Evolutionary conservation across 1,140 invertebrate species (phyloP).

Genomic region (Bombus huntii): DNA sequence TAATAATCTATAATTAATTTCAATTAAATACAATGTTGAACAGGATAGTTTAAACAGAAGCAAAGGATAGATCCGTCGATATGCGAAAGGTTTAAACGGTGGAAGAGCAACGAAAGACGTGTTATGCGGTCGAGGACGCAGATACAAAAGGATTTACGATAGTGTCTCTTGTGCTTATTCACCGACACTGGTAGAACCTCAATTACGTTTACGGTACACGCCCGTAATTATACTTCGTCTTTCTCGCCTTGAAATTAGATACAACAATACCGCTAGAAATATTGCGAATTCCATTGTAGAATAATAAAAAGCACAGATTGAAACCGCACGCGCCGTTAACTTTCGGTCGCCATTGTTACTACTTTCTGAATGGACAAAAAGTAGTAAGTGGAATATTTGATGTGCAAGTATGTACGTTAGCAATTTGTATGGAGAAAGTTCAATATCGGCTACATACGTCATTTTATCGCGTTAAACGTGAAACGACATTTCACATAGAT

Average conservation of each 20-base stretch:
- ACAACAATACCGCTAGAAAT: background rate
- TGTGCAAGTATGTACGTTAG: background rate
- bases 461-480: background rate
- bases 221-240: background rate
- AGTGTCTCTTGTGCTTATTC: constrained; percentile 21
- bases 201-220: background rate
- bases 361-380: background rate
- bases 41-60: too few relatives aligned
- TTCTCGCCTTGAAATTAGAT: background rate
- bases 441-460: too few relatives aligned
- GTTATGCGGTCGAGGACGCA: background rate
- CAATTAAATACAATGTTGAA: too few relatives aligned
- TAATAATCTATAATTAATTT: too few relatives aligned
- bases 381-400: background rate
- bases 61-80: background rate
- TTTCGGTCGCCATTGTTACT: background rate
- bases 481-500: background rate
- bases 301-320: background rate
- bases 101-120: background rate
- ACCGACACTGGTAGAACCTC: background rate
- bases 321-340: background rate
- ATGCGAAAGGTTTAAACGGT: background rate
- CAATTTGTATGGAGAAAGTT: background rate
- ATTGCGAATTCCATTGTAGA: background rate
- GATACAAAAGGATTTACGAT: constrained; percentile 33